A percentile compares a stretch with the other conserved stretches of the same genome.
phyloP scores from a whole-genome alignment of 2,888 invertebrate species.

The Megamerina dolium region DNA sequence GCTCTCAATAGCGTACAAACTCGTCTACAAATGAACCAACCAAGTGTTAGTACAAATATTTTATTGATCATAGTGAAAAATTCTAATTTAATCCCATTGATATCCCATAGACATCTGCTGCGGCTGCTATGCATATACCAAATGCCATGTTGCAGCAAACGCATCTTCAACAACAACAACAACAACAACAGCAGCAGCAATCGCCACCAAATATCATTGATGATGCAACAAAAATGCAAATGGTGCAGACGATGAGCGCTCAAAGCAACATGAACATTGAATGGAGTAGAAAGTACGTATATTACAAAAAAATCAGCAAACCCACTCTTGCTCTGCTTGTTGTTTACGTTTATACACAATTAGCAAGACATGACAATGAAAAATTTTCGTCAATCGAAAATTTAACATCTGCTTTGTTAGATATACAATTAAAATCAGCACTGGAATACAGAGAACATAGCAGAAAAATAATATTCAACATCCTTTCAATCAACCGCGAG shows the following conservation, averaged over 20 bases:
- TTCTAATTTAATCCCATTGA: no score
- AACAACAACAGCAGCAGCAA: constrained; percentile 23
- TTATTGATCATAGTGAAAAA: background rate
- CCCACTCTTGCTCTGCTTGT: no score
- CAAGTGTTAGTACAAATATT: constrained; percentile 17
- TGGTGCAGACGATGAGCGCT: constrained; percentile 64
- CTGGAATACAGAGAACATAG: no score
- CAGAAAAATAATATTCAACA: no score
- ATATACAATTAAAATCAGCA: no score
- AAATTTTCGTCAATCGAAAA: no score
- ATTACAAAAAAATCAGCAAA: background rate
- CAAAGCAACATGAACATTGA: constrained; percentile 50
- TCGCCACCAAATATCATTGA: constrained; percentile 27
- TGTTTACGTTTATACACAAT: no score
- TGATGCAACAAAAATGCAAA: constrained; percentile 62
- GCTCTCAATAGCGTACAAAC: constrained; percentile 27
- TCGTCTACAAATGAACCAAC: constrained; percentile 32
- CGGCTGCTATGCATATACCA: background rate
- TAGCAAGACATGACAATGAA: no score
- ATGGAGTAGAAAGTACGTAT: constrained; percentile 41
- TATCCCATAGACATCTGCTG: background rate
- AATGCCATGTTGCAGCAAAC: background rate
- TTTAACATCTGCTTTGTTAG: no score
- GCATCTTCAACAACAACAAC: background rate
- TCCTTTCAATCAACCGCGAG: no score